Percentiles rank a stretch among this genome's conserved stretches.
Conservation (phyloP, 1,140 invertebrate genomes). For the Bombus cullumanus region DNA sequence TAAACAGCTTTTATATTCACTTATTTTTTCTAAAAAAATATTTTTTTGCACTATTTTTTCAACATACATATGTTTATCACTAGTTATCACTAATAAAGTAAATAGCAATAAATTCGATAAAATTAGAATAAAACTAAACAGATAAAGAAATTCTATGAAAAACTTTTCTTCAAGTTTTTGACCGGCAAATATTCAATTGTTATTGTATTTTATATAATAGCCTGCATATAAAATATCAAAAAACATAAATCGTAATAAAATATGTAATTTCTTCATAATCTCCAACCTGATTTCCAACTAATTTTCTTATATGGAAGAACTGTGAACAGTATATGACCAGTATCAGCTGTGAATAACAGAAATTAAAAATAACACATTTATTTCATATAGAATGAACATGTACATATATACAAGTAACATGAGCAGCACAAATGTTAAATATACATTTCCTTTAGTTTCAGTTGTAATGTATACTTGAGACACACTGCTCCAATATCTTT, state of each 20-base stretch:
- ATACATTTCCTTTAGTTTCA: conserved; percentile 59
- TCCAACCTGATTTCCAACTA: conserved; percentile 80
- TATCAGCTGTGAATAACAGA: conserved; percentile 79
- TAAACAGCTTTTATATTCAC: not conserved
- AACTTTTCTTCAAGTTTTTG: conserved; percentile 29
- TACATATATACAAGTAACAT: conserved; percentile 31
- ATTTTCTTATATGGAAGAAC: conserved; percentile 78
- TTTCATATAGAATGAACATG: conserved; percentile 36
- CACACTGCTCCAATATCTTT: conserved; percentile 54
- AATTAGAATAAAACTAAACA: conserved; percentile 5
- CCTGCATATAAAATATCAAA: conserved; percentile 62
- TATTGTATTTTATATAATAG: conserved; percentile 46
- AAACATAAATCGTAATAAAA: conserved; percentile 70
- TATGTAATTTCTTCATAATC: conserved; percentile 62
- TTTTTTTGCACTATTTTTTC: not conserved
- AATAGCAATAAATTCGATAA: not conserved
- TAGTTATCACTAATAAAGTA: not conserved
- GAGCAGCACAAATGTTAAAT: conserved; percentile 52
- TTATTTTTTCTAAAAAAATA: not conserved
- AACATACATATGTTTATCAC: not conserved
- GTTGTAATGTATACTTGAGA: conserved; percentile 63
- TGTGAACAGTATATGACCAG: conserved; percentile 78
- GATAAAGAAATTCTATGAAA: not conserved
- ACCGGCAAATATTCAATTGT: conserved; percentile 53
- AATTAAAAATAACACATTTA: conserved; percentile 60